Evolutionary conservation across 2,113 vertebrate species (phyloP).

Genomic region (Dipodomys stephensi): DNA sequence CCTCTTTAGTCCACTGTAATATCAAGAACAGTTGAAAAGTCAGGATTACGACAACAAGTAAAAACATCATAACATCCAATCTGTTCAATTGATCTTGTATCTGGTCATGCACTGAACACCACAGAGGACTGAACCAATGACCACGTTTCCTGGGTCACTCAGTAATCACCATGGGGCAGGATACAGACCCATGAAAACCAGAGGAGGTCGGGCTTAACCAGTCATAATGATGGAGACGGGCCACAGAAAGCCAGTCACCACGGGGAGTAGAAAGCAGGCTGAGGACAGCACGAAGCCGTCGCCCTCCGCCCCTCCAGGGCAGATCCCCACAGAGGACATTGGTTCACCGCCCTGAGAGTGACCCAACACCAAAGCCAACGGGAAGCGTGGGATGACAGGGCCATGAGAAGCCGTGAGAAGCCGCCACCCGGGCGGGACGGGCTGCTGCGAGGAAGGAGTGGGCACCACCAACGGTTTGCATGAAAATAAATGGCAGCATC

Average conservation of each 20-base stretch:
- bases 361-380: constrained; percentile 86
- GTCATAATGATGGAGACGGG: not conserved
- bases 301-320: not conserved
- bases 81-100: constrained; percentile 71
- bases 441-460: constrained; percentile 90
- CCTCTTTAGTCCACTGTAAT: constrained; percentile 99
- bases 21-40: constrained; percentile 85
- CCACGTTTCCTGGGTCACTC: constrained; percentile 67
- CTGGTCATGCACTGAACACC: constrained; percentile 92
- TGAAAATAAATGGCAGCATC: constrained; percentile 81
- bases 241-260: not conserved
- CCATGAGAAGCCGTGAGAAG: constrained; percentile 89
- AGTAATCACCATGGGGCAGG: not conserved
- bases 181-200: not conserved
- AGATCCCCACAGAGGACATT: constrained; percentile 87
- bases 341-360: constrained; percentile 88
- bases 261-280: not conserved
- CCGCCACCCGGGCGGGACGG: constrained; percentile 85
- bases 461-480: constrained; percentile 94
- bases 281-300: not conserved
- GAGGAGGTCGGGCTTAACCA: not conserved
- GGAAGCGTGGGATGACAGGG: constrained; percentile 91
- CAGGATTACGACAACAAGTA: constrained; percentile 71
- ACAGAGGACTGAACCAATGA: constrained; percentile 93
- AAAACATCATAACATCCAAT: constrained; percentile 70